Conservation (phyloP, 2,113 vertebrate genomes). For the Trichechus manatus region DNA sequence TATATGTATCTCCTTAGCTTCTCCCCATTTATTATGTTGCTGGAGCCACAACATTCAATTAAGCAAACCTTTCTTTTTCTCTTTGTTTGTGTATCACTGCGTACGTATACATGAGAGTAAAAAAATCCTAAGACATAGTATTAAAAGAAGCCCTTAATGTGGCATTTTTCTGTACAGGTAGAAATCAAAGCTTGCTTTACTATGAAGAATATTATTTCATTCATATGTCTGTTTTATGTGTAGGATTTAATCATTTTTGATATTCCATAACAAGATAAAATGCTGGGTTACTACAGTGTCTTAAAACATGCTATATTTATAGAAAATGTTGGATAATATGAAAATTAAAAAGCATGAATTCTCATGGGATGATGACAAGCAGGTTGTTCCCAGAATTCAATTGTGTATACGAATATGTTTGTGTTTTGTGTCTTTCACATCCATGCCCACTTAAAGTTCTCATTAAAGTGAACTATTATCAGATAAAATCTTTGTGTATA, state of each 20-base stretch:
- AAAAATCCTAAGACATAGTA: background rate
- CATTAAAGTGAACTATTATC: background rate
- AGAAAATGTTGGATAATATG: constrained; percentile 11
- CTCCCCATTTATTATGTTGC: background rate
- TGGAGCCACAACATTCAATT: background rate
- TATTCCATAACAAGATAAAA: constrained; percentile 38
- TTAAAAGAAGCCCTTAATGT: background rate
- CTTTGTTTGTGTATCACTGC: background rate
- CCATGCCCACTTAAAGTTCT: background rate
- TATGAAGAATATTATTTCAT: constrained; percentile 16
- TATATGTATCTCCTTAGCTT: background rate
- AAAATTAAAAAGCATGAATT: constrained; percentile 42
- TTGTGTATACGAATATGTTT: background rate
- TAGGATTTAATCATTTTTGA: constrained; percentile 33
- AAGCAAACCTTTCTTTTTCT: background rate
- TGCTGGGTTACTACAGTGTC: constrained; percentile 3
- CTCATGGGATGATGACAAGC: background rate
- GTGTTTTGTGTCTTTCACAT: constrained; percentile 26
- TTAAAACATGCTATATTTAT: constrained; percentile 4
- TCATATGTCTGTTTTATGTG: background rate
- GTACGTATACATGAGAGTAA: background rate
- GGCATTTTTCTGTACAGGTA: background rate
- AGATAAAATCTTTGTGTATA: background rate
- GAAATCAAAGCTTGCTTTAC: constrained; percentile 60
- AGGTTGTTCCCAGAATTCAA: background rate